A percentile compares a stretch with the other conserved stretches of the same genome.
Conservation (phyloP, 2,888 invertebrate species). For the Leptogaster cylindrica region DNA sequence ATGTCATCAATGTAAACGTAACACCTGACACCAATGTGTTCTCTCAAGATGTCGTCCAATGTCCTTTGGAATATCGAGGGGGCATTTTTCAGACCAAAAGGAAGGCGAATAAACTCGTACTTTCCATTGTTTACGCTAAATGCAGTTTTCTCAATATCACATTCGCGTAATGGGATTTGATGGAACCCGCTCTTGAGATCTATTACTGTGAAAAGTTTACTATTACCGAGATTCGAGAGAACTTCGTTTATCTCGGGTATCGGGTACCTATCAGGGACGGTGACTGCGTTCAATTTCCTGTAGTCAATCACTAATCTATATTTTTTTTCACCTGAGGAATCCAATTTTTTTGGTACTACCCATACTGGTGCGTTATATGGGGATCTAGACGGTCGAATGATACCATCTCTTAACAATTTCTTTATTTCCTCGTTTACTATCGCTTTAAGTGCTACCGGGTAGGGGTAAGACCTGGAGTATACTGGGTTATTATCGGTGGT, state of each 20-base stretch:
- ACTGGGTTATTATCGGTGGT: slow-evolving; percentile 3
- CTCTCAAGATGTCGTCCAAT: no score
- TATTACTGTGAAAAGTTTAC: slow-evolving; percentile 28
- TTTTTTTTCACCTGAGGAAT: slow-evolving; percentile 41
- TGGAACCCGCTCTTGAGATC: slow-evolving; percentile 45
- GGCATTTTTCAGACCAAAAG: no score
- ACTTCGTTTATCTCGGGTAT: slow-evolving; percentile 22
- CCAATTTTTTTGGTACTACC: slow-evolving; percentile 37
- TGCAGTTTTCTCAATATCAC: slow-evolving; percentile 33
- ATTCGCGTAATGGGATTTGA: slow-evolving; percentile 40
- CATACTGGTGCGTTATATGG: neutral
- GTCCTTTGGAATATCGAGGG: no score
- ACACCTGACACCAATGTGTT: no score
- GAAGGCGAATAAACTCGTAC: slow-evolving; percentile 40
- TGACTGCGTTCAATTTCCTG: slow-evolving; percentile 21
- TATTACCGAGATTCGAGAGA: slow-evolving; percentile 20
- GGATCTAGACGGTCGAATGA: neutral
- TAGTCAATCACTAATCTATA: slow-evolving; percentile 40
- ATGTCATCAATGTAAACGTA: no score
- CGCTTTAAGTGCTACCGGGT: neutral
- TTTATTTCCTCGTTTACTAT: neutral
- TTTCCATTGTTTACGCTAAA: slow-evolving; percentile 36
- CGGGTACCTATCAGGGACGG: slow-evolving; percentile 16
- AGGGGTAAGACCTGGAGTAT: slow-evolving; percentile 1
- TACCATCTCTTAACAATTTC: neutral